These are phyloP conservation scores for Cosmopolites sordidus DNA, from an alignment of 2,888 invertebrate species.

Conservation along the genomic window DNA sequence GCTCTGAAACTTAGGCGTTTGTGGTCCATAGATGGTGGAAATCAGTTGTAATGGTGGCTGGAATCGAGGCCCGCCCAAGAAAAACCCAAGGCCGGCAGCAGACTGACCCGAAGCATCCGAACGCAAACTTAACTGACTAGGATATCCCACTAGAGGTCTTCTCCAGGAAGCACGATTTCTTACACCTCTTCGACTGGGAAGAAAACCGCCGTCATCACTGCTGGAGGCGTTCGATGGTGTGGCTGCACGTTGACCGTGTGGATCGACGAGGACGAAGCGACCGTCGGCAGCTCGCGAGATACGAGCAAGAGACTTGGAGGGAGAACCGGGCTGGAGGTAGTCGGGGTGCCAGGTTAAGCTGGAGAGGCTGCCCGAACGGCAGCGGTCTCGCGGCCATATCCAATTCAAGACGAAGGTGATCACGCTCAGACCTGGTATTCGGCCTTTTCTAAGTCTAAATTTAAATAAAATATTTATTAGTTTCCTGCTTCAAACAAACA, in stretches of 20 bases:
- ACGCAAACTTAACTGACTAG: slow-evolving; percentile 64
- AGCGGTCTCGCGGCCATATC: slow-evolving; percentile 73
- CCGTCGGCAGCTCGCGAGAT: slow-evolving; percentile 73
- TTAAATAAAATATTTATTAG: not conserved
- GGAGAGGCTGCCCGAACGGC: slow-evolving; percentile 51
- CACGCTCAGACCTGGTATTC: slow-evolving; percentile 88
- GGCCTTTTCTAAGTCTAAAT: slow-evolving; percentile 84
- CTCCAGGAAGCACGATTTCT: slow-evolving; percentile 61
- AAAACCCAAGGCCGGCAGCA: slow-evolving; percentile 44
- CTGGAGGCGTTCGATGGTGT: slow-evolving; percentile 55
- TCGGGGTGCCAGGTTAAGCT: slow-evolving; percentile 48
- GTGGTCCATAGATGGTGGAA: slow-evolving; percentile 46
- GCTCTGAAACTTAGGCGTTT: slow-evolving; percentile 58
- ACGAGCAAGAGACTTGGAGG: slow-evolving; percentile 54
- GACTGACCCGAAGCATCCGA: slow-evolving; percentile 55
- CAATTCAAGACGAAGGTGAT: slow-evolving; percentile 66
- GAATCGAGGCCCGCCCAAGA: slow-evolving; percentile 31
- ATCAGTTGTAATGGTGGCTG: slow-evolving; percentile 39
- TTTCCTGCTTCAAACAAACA: not conserved
- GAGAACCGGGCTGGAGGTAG: slow-evolving; percentile 43
- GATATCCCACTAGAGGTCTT: slow-evolving; percentile 60
- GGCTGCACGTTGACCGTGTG: slow-evolving; percentile 54
- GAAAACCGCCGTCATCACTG: slow-evolving; percentile 82
- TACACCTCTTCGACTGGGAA: slow-evolving; percentile 53
- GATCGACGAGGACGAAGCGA: slow-evolving; percentile 63